A percentile compares a stretch with the other conserved stretches of the same genome.
Evolutionary conservation across 1,140 invertebrate genomes (phyloP).

Genomic region (Orchestia grillus): DNA sequence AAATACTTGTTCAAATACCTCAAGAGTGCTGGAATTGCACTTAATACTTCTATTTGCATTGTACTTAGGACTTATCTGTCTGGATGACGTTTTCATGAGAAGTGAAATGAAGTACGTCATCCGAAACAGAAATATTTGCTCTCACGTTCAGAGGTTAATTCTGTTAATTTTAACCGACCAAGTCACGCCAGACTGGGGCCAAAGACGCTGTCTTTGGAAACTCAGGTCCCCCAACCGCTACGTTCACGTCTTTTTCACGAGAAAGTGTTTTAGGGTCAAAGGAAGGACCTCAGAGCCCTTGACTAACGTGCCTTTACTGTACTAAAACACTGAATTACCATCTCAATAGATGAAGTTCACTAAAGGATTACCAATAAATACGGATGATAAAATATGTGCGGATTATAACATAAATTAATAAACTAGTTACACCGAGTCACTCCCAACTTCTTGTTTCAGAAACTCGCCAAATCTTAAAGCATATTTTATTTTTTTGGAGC

Average conservation of each 20-base stretch:
- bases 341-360: neutral
- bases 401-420: neutral
- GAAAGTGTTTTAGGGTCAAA: neutral
- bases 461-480: neutral
- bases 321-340: neutral
- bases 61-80: neutral
- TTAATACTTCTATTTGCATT: neutral
- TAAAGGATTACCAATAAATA: neutral
- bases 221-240: neutral
- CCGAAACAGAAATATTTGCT: neutral
- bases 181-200: neutral
- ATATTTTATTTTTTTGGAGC: too few relatives aligned
- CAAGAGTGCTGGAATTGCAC: neutral
- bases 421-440: neutral
- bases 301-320: neutral
- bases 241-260: neutral
- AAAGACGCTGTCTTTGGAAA: neutral
- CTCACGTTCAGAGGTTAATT: neutral
- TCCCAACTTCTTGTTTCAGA: neutral
- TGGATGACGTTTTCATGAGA: neutral
- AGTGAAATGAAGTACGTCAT: neutral
- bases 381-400: neutral
- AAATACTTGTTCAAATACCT: neutral
- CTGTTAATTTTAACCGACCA: neutral
- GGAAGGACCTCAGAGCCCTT: neutral